These are phyloP conservation scores for Reticulitermes speratus DNA, from an alignment of 1,140 invertebrate species.

Conservation along the genomic window DNA sequence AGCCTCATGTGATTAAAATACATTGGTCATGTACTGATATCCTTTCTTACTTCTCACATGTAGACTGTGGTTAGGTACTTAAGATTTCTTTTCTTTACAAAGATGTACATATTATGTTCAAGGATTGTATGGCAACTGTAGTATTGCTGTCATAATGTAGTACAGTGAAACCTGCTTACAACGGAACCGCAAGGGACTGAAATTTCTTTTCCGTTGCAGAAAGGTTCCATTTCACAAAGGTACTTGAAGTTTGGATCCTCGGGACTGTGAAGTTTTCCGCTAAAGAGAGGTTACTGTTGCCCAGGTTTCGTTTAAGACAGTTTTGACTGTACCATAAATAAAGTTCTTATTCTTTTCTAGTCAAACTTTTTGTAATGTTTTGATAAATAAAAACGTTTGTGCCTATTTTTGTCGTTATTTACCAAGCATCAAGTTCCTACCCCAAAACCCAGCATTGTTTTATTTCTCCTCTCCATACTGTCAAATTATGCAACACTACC, in stretches of 20 bases:
- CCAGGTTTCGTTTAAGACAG: no score
- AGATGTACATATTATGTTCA: background rate
- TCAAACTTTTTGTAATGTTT: constrained; percentile 28
- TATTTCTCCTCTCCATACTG: no score
- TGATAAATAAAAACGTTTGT: constrained; percentile 29
- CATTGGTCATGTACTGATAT: background rate
- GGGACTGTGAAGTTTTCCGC: no score
- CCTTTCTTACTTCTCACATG: background rate
- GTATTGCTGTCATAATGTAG: background rate
- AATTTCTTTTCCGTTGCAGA: no score
- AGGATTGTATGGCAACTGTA: background rate
- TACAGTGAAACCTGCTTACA: background rate
- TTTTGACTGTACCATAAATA: no score
- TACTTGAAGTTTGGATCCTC: no score
- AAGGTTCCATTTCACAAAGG: no score
- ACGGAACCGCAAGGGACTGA: no score
- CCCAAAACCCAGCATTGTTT: no score
- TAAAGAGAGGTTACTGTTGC: no score
- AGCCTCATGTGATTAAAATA: background rate
- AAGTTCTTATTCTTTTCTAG: constrained; percentile 29
- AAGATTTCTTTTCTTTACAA: background rate
- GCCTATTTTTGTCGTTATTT: background rate
- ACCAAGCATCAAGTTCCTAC: background rate
- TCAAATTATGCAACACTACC: no score
- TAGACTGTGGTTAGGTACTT: background rate